Percentiles rank a stretch among this genome's conserved stretches.
These are phyloP conservation scores for Pecten maximus DNA, from an alignment of 2,888 invertebrate species.

Conservation along the genomic window DNA sequence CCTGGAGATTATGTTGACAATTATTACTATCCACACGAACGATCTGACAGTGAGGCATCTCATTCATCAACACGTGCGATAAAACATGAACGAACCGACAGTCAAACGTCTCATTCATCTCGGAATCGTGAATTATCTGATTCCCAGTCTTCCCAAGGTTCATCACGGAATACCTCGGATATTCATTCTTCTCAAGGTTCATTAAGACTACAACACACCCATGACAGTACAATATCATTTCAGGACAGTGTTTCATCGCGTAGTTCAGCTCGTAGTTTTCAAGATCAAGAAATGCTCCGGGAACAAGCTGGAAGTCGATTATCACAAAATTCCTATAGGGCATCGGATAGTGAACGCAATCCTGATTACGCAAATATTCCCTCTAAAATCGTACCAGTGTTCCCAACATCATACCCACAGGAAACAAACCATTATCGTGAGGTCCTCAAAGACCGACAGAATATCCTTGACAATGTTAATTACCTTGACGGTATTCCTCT, in stretches of 20 bases:
- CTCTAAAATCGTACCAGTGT: slow-evolving; percentile 60
- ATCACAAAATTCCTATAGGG: slow-evolving; percentile 60
- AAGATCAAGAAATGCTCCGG: slow-evolving; percentile 58
- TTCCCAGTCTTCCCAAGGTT: slow-evolving; percentile 85
- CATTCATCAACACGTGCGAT: slow-evolving; percentile 77
- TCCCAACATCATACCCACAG: slow-evolving; percentile 47
- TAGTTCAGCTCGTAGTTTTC: slow-evolving; percentile 65
- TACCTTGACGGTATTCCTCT: slow-evolving; percentile 33
- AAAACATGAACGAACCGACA: slow-evolving; percentile 69
- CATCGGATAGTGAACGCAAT: slow-evolving; percentile 66
- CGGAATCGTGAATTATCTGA: slow-evolving; percentile 76
- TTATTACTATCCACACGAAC: slow-evolving; percentile 72
- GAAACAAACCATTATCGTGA: slow-evolving; percentile 54
- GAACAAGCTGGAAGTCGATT: slow-evolving; percentile 63
- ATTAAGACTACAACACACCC: slow-evolving; percentile 74
- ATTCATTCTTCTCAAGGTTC: slow-evolving; percentile 80
- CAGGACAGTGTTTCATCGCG: slow-evolving; percentile 73
- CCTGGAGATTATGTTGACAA: slow-evolving; percentile 69
- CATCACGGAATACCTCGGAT: slow-evolving; percentile 82
- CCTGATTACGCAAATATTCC: slow-evolving; percentile 80
- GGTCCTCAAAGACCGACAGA: slow-evolving; percentile 52
- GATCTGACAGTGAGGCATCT: slow-evolving; percentile 81
- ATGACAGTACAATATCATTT: slow-evolving; percentile 73
- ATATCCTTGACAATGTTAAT: slow-evolving; percentile 46
- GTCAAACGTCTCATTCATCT: slow-evolving; percentile 72